Conservation (phyloP, 1,140 invertebrate species). For the Calycopis cecrops region DNA sequence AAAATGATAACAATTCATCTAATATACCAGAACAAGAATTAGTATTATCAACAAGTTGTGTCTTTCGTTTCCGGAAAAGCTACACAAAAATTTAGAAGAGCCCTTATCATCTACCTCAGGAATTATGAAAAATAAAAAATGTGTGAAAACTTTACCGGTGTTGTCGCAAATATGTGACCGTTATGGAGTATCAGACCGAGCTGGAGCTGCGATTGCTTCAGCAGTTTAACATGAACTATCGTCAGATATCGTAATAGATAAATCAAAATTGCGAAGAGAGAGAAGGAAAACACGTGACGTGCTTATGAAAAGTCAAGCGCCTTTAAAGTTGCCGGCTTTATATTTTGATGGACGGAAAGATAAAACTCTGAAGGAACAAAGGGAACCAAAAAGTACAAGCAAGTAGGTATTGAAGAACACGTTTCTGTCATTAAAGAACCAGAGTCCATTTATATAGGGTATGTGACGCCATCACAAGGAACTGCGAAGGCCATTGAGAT, state of each 20-base stretch:
- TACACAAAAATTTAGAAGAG: too few relatives aligned
- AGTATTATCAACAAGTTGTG: too few relatives aligned
- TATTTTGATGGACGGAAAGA: constrained; percentile 5
- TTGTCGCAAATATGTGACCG: constrained; percentile 1
- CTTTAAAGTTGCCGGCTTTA: background rate
- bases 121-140: background rate
- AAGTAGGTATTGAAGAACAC: background rate
- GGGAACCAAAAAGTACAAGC: background rate
- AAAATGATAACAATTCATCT: too few relatives aligned
- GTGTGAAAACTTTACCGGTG: background rate
- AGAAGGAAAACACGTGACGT: background rate
- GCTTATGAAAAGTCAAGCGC: background rate
- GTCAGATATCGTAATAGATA: background rate
- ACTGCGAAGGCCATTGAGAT: constrained; percentile 9
- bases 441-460: constrained; percentile 11
- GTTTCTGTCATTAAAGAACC: constrained; percentile 13
- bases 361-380: constrained; percentile 1
- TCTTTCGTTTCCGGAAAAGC: too few relatives aligned
- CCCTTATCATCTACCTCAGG: background rate
- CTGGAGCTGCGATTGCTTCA: constrained; percentile 1
- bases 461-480: constrained; percentile 3
- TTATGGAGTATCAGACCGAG: background rate
- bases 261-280: background rate
- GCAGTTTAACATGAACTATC: background rate
- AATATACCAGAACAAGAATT: too few relatives aligned